phyloP scores from a whole-genome alignment of 2,113 vertebrate species.

The Phaethon lepturus region DNA sequence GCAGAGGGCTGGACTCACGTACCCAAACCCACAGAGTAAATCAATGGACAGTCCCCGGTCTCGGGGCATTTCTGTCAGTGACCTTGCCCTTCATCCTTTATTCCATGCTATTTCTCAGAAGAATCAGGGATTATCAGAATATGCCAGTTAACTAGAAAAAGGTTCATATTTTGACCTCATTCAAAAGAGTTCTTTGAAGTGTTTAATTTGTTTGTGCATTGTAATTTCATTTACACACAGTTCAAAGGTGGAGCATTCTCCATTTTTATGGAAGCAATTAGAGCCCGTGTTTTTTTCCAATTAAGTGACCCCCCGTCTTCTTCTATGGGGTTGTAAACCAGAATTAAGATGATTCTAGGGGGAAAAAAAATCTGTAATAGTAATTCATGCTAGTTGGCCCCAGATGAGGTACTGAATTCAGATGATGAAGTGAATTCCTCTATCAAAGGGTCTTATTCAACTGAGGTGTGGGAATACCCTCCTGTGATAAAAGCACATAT shows the following conservation, averaged over 20 bases:
- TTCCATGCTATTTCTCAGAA: background rate
- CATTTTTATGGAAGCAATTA: conserved; percentile 33
- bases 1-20: background rate
- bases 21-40: background rate
- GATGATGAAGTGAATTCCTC: conserved; percentile 29
- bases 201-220: conserved; percentile 34
- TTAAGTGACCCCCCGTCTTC: background rate
- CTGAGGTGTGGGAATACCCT: conserved; percentile 24
- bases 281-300: background rate
- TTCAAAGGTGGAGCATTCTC: conserved; percentile 32
- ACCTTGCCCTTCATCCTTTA: conserved; percentile 15
- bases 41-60: background rate
- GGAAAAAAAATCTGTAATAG: background rate
- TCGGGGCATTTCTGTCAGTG: background rate
- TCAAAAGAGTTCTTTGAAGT: conserved; percentile 32
- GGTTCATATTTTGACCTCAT: background rate
- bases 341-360: background rate
- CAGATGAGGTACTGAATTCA: conserved; percentile 6
- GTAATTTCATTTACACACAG: conserved; percentile 33
- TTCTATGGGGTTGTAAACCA: conserved; percentile 18
- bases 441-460: conserved; percentile 15
- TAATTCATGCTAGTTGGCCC: conserved; percentile 37
- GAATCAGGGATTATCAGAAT: background rate
- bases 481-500: conserved; percentile 32
- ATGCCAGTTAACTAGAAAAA: background rate